A percentile compares a stretch with the other conserved stretches of the same genome.
Evolutionary conservation across 2,113 vertebrate species (phyloP).

Genomic region (Phalacrocorax brasilianus): DNA sequence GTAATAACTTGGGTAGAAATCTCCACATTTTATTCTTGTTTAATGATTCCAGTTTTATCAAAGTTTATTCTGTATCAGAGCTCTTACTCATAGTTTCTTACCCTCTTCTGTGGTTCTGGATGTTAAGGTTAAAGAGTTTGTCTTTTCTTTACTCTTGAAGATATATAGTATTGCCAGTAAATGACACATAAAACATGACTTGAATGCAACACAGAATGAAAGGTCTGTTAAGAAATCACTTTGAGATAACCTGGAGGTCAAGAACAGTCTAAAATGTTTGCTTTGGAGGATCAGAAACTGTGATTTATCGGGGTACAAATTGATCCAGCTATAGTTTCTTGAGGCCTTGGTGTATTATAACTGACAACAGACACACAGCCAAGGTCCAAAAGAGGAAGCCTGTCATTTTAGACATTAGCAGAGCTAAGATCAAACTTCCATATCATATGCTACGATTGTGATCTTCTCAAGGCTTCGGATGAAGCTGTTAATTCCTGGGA

Average conservation of each 20-base stretch:
- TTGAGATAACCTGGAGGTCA: background rate
- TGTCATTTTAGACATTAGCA: background rate
- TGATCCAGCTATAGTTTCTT: background rate
- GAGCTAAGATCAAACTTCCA: background rate
- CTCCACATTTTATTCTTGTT: background rate
- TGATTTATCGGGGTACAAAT: background rate
- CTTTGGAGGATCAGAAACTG: background rate
- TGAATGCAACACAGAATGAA: background rate
- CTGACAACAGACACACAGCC: background rate
- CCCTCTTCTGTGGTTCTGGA: background rate
- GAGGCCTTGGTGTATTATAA: background rate
- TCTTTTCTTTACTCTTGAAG: background rate
- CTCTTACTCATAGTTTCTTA: background rate
- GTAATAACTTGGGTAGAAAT: background rate
- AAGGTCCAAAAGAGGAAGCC: background rate
- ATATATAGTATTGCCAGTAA: background rate
- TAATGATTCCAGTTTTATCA: background rate
- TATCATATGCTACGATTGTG: fast-evolving
- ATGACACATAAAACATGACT: background rate
- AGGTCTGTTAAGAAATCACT: background rate
- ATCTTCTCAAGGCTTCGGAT: background rate
- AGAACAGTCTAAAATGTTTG: background rate
- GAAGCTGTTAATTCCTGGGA: background rate
- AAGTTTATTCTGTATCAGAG: background rate
- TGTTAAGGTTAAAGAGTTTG: background rate